phyloP scores from a whole-genome alignment of 92 coral and sea anemone genomes.

The Palythoa caribaeorum region DNA sequence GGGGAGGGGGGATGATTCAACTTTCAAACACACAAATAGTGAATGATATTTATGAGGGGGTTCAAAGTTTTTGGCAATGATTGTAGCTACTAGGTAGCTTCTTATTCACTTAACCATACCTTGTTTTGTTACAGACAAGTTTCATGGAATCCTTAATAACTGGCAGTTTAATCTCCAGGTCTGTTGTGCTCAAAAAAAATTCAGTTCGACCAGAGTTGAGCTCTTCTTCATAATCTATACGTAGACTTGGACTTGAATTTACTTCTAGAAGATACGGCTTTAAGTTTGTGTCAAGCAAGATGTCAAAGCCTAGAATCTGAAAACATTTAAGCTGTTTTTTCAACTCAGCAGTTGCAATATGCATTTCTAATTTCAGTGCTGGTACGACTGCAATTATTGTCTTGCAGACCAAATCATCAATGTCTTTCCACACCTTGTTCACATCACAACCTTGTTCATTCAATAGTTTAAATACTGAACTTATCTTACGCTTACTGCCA shows the following conservation, averaged over 20 bases:
- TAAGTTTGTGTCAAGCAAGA: slow-evolving; percentile 68
- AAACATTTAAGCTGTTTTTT: slow-evolving; percentile 75
- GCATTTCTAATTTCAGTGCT: slow-evolving; percentile 70
- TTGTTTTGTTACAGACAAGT: slow-evolving; percentile 66
- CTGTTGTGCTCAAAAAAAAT: slow-evolving; percentile 80
- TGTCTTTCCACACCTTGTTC: slow-evolving; percentile 71
- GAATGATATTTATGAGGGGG: too few relatives aligned
- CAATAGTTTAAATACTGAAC: slow-evolving; percentile 83
- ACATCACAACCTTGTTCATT: slow-evolving; percentile 72
- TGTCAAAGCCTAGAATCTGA: slow-evolving; percentile 90
- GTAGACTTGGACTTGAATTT: slow-evolving; percentile 86
- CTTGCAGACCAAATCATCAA: slow-evolving; percentile 76
- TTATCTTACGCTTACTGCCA: slow-evolving; percentile 87
- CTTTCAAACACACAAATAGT: too few relatives aligned
- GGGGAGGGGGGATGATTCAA: too few relatives aligned
- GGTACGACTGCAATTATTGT: slow-evolving; percentile 88
- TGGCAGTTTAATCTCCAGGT: slow-evolving; percentile 85
- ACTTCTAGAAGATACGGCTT: slow-evolving; percentile 82
- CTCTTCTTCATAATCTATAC: slow-evolving; percentile 87
- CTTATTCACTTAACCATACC: slow-evolving; percentile 36
- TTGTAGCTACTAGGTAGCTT: not conserved
- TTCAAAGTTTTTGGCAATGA: too few relatives aligned
- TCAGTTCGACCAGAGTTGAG: slow-evolving; percentile 73
- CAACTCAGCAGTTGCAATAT: slow-evolving; percentile 63
- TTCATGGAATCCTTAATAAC: slow-evolving; percentile 70